These are phyloP conservation scores for Pterocles orientalis DNA, from an alignment of 2,113 vertebrate species.

Conservation along the genomic window DNA sequence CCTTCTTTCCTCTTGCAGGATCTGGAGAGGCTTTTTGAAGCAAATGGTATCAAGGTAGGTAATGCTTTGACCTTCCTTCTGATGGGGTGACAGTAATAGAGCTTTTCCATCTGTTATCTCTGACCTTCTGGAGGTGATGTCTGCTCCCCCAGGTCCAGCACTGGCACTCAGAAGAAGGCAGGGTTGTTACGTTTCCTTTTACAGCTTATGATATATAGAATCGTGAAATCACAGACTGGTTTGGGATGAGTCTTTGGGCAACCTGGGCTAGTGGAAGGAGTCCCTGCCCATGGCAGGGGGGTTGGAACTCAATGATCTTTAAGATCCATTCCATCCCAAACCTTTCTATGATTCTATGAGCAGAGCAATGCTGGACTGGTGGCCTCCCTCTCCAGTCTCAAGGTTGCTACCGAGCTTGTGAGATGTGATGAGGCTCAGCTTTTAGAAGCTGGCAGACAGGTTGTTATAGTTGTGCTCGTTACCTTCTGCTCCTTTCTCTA, in stretches of 20 bases:
- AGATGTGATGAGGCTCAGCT: background rate
- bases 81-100: background rate
- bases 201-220: too few relatives aligned
- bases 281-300: too few relatives aligned
- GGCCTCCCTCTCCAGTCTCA: background rate
- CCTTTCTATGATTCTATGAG: too few relatives aligned
- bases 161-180: background rate
- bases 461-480: background rate
- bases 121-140: background rate
- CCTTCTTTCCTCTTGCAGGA: slow-evolving; percentile 70
- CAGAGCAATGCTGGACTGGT: background rate
- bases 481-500: background rate
- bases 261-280: too few relatives aligned
- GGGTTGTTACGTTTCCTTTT: background rate
- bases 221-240: too few relatives aligned
- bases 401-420: background rate
- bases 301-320: too few relatives aligned
- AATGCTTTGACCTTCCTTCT: background rate
- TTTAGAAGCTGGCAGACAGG: background rate
- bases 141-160: background rate
- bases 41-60: slow-evolving; percentile 86
- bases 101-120: background rate
- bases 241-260: too few relatives aligned
- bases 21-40: slow-evolving; percentile 87
- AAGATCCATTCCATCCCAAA: too few relatives aligned